Evolutionary conservation across 2,888 invertebrate species (phyloP), one percentile per base, ranked within the genome.

Genomic region (Encarsia formosa): DNA sequence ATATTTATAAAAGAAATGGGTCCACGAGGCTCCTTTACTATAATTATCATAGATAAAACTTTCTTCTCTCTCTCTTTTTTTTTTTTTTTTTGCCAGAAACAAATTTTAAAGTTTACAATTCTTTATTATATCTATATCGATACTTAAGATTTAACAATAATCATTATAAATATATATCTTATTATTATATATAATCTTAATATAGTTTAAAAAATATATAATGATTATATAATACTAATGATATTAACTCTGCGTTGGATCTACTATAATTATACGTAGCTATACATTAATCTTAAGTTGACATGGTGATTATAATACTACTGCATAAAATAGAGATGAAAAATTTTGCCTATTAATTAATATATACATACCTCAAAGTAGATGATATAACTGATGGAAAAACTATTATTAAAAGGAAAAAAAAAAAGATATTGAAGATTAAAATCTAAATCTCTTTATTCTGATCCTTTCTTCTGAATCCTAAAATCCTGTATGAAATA

Each of bases 211-310:
- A 53, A 53, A 52, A 53, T 42, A 50, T 44, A 42, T 41, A 20
- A 47, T 29, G 15, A 45, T 47, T 26, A 39, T 41, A 51, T 56
- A 40, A 39, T 31, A 45, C 38, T 39, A 31, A n/a, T 39, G 22
- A 37, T 43, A 56, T 52, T 56, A 52, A 56, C 39, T 47, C 45
- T 49, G 47, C 46, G 41, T 51, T 51, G 51, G 46, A 43, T 40
- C 46, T 47, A 47, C 40, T 52, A 56, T 46, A 31, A 56, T 46
- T 49, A 43, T 49, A 43, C 9, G 42, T 60, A 63, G 57, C 60
- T 61, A 65, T 66, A 65, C 65, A 65, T 65, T 65, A 67, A 68
- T 66, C 62, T 65, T 71, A 70, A 69, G 70, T 69, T 68, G 67
- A 68, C 66, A 70, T 63, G 61, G 62, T 53, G 40, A 51, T 54